Evolutionary conservation across 2,797 vertebrate species (phyloP).

Genomic region (Bradypodion pumilum): DNA sequence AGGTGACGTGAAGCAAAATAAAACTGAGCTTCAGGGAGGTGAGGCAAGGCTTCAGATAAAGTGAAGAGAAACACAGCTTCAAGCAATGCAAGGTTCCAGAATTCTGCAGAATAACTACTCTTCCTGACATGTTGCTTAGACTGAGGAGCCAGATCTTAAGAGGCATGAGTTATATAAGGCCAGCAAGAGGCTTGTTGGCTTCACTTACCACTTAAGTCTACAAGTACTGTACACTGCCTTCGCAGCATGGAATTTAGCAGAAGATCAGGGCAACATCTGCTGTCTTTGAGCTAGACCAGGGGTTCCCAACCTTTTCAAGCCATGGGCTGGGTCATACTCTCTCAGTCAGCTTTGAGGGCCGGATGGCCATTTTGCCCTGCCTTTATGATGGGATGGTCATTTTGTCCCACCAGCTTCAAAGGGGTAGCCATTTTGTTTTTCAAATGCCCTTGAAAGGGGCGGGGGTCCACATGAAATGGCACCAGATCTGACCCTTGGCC

Average conservation of each 20-base stretch:
- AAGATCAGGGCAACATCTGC: neutral
- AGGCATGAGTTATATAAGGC: conserved; percentile 3
- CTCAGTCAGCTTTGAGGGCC: too few relatives aligned
- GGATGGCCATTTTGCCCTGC: too few relatives aligned
- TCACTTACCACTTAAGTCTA: neutral
- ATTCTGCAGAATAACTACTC: neutral
- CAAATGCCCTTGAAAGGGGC: too few relatives aligned
- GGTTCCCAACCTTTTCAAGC: too few relatives aligned
- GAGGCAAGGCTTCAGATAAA: conserved; percentile 2
- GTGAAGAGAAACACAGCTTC: neutral
- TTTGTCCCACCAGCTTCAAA: too few relatives aligned
- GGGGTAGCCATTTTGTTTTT: too few relatives aligned
- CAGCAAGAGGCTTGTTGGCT: neutral
- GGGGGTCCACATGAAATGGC: too few relatives aligned
- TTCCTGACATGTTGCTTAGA: neutral
- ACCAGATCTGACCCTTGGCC: too few relatives aligned
- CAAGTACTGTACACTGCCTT: neutral
- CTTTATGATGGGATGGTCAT: too few relatives aligned
- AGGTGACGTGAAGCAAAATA: neutral
- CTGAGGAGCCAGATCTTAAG: neutral
- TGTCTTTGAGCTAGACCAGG: neutral
- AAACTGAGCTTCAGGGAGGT: conserved; percentile 16
- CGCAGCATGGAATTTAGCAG: neutral
- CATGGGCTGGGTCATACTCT: too few relatives aligned
- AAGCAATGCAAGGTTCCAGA: conserved; percentile 4